Percentiles rank a stretch among this genome's conserved stretches.
Conservation (phyloP, 1,140 invertebrate species). For the Neotoxoptera formosana region DNA sequence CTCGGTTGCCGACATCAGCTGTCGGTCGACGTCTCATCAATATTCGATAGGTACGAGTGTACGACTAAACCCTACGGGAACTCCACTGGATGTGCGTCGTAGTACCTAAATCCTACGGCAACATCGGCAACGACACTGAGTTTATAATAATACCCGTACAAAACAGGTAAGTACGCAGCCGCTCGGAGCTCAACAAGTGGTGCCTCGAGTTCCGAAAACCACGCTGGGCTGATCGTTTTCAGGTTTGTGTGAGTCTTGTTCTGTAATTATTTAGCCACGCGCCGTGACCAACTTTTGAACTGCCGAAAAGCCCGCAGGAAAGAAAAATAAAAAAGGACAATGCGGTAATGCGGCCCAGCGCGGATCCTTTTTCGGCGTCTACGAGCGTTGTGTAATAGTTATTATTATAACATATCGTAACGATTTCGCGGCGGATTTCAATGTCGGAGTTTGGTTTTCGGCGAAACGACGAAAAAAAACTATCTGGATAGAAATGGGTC, state of each 20-base stretch:
- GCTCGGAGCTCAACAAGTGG: background rate
- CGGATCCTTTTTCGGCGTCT: background rate
- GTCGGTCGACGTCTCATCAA: background rate
- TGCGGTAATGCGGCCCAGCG: no score
- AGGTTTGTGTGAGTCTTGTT: background rate
- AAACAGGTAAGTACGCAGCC: background rate
- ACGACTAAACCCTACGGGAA: background rate
- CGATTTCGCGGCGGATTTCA: background rate
- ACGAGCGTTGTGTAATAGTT: background rate
- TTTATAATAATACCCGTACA: background rate
- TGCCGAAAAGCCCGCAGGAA: background rate
- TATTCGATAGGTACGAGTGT: background rate
- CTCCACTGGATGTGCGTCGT: background rate
- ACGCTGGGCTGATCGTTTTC: background rate
- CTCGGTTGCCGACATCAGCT: background rate
- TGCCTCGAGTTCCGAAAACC: background rate
- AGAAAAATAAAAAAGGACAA: background rate
- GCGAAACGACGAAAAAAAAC: background rate
- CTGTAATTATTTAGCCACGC: background rate
- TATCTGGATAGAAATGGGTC: constrained; percentile 43
- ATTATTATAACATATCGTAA: background rate
- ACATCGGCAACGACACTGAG: no score
- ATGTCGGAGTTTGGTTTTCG: background rate
- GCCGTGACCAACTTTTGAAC: background rate
- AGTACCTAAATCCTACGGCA: no score